A percentile compares a stretch with the other conserved stretches of the same genome.
Evolutionary conservation across 37 sponge, comb jelly and placozoan genomes (phyloP).

Genomic region (Halisarca cf. caerulea): DNA sequence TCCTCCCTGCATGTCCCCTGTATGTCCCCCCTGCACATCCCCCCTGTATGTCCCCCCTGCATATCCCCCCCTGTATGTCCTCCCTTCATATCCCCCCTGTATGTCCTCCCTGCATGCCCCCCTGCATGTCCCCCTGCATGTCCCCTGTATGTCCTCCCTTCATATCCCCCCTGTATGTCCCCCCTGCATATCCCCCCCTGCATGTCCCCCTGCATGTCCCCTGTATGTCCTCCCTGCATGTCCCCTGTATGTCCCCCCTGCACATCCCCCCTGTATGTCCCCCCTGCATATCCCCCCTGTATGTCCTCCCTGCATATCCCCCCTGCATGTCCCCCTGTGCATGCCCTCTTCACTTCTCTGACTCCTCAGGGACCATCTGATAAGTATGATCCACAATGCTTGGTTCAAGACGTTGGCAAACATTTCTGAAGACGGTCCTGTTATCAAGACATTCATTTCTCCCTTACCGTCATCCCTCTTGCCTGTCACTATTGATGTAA

Average conservation of each 20-base stretch:
- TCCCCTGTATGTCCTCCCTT: background rate
- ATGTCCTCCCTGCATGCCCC: too few relatives aligned
- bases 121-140: background rate
- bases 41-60: too few relatives aligned
- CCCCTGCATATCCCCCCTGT: too few relatives aligned
- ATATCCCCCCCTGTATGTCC: too few relatives aligned
- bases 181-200: background rate
- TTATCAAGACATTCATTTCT: conserved; percentile 55
- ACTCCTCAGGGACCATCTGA: conserved; percentile 45
- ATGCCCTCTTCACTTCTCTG: background rate
- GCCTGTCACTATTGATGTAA: conserved; percentile 60
- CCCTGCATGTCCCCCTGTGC: background rate
- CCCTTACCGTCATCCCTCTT: conserved; percentile 27
- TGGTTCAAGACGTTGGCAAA: conserved; percentile 43
- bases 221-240: too few relatives aligned
- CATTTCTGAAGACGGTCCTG: background rate
- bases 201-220: background rate
- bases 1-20: too few relatives aligned
- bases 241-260: too few relatives aligned
- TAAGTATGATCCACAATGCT: conserved; percentile 73
- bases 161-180: background rate
- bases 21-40: too few relatives aligned
- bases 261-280: too few relatives aligned
- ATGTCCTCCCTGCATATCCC: too few relatives aligned
- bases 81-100: too few relatives aligned